Percentiles rank a stretch among this genome's conserved stretches.
phyloP scores from a whole-genome alignment of 2,888 invertebrate species.

The Callinectes sapidus region DNA sequence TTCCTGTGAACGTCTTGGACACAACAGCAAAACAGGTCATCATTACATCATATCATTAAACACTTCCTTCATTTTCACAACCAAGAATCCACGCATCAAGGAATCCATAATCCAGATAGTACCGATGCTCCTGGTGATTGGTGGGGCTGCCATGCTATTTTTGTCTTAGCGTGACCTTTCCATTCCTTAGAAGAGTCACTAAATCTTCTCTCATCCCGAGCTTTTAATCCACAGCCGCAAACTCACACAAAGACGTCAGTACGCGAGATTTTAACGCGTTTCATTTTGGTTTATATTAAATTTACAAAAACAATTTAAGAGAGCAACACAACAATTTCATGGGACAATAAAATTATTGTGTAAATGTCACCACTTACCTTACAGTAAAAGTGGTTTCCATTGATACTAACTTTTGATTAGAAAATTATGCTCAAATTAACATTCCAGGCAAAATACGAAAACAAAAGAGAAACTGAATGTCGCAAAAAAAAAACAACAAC shows the following conservation, averaged over 20 bases:
- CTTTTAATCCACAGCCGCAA: neutral
- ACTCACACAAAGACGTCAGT: neutral
- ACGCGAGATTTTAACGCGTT: neutral
- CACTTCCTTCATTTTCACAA: neutral
- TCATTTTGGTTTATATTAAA: neutral
- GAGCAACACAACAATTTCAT: neutral
- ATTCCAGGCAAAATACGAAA: neutral
- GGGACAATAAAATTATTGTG: neutral
- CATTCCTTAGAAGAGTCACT: neutral
- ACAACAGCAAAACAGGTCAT: too few relatives aligned
- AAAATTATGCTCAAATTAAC: too few relatives aligned
- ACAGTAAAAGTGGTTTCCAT: neutral
- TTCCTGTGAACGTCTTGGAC: too few relatives aligned
- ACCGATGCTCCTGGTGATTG: neutral
- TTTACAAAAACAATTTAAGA: neutral
- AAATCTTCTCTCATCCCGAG: neutral
- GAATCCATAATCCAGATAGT: neutral
- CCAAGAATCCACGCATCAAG: neutral
- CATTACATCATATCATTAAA: neutral
- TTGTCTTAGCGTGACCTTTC: neutral
- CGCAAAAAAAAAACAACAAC: neutral
- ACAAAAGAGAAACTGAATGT: neutral
- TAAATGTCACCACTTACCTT: neutral
- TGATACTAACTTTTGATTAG: neutral
- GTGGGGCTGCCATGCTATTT: neutral